phyloP scores from a whole-genome alignment of 2,113 vertebrate species.

The Amazona guildingii region DNA sequence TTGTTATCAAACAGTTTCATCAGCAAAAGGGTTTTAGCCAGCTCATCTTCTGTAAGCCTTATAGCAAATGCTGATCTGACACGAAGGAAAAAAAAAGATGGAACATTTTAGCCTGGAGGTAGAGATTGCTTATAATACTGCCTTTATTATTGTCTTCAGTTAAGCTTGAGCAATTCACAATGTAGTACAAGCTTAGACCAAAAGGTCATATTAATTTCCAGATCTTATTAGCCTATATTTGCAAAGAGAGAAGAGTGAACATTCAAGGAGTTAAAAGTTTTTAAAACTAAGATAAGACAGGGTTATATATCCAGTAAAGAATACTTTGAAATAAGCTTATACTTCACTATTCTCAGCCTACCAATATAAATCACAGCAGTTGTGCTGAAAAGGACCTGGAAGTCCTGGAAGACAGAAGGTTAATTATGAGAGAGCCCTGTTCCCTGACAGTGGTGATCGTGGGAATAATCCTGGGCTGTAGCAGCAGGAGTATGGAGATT shows the following conservation, averaged over 20 bases:
- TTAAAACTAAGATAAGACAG: background rate
- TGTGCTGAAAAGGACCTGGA: background rate
- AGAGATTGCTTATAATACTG: background rate
- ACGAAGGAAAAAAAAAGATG: background rate
- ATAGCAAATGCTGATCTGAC: background rate
- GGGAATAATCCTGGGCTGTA: background rate
- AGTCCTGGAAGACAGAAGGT: background rate
- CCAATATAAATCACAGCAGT: background rate
- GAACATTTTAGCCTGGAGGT: background rate
- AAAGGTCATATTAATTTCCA: background rate
- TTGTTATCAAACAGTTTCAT: background rate
- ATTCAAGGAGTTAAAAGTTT: background rate
- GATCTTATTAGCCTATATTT: background rate
- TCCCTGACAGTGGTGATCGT: background rate
- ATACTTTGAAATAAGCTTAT: background rate
- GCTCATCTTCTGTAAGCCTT: background rate
- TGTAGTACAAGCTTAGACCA: background rate
- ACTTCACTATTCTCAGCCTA: background rate
- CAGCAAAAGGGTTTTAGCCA: background rate
- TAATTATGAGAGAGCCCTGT: background rate
- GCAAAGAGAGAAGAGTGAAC: background rate
- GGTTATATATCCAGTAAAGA: background rate
- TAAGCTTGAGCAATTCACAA: background rate
- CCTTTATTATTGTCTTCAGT: background rate
- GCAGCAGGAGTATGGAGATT: background rate